Conservation (phyloP, 2,113 vertebrate species). For the Edolisoma coerulescens region DNA sequence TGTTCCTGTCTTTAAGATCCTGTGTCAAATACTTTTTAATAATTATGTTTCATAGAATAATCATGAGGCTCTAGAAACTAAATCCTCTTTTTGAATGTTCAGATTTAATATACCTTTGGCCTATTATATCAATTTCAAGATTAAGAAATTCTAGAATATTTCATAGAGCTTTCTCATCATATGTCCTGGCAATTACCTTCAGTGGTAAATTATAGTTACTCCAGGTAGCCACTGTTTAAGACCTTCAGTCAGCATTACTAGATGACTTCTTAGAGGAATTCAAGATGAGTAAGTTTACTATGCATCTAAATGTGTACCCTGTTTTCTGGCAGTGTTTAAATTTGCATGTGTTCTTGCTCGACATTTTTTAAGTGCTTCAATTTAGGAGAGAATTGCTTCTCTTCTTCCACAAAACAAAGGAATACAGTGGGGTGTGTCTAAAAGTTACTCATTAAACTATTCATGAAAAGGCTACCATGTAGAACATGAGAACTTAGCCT, state of each 20-base stretch:
- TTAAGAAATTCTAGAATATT: neutral
- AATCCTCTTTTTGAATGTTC: neutral
- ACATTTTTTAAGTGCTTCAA: neutral
- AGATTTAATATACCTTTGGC: neutral
- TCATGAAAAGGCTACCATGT: neutral
- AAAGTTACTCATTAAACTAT: neutral
- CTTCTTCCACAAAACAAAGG: neutral
- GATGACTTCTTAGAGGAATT: neutral
- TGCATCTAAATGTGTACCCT: neutral
- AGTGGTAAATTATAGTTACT: neutral
- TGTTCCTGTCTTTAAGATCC: neutral
- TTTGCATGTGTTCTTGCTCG: neutral
- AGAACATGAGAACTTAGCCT: neutral
- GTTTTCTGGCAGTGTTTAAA: neutral
- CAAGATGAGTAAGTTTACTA: neutral
- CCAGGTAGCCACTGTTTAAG: neutral
- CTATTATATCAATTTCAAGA: neutral
- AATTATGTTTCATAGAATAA: neutral
- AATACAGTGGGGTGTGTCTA: neutral
- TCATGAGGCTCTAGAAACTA: neutral
- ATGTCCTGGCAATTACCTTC: neutral
- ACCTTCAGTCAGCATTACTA: neutral
- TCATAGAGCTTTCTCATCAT: neutral
- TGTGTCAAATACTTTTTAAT: neutral
- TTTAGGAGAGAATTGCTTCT: neutral